Base-by-base conservation (phyloP, 1,140 invertebrate genomes). In the Hypothenemus hampei region DNA sequence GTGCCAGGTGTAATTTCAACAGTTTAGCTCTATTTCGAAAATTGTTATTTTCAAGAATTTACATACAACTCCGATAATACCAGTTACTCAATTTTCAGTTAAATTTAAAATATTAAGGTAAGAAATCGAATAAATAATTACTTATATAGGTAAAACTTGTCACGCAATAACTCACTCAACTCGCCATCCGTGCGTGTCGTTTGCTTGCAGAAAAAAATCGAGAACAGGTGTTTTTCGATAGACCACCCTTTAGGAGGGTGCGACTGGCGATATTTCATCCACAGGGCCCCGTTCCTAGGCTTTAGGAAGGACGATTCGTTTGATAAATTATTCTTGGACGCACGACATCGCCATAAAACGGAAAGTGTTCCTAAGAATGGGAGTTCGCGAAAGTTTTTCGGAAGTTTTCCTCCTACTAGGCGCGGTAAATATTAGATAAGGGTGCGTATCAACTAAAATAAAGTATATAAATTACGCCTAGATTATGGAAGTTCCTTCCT, bases 321-420 rank as follows among this genome's bases (percentile, higher is more conserved):
- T 57, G 54, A 57, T 57, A 57, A 57, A 57, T 57, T 57, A 57
- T 57, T 49, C 29, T 44, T 20, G 39, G 47, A 57, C 45, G 43
- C 45, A 44, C 46, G 54, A 50, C 43, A 40, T 45, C 43, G 16
- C 37, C 52, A 55, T 47, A 39, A 47, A 40, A 37, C 40, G 43
- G 43, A 47, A 55, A 46, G 24, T 40, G 43, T 40, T 55, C 21
- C 22, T 11, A 29, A 26, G 44, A 55, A 47, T 39, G 41, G 43
- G 33, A 51, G 37, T 51, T 53, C 40, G 33, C 18, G 18, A 53
- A 53, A 53, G 35, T 53, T 52, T 52, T 52, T 43, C 37, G 13
- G 13, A 52, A 26, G 6, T 55, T 43, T 39, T 47, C 40, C 40
- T 53, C 36, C 47, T 55, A 55, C 47, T 44, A 47, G 47, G 43